phyloP scores from a whole-genome alignment of 2,888 invertebrate species.

The Agrotis segetum region DNA sequence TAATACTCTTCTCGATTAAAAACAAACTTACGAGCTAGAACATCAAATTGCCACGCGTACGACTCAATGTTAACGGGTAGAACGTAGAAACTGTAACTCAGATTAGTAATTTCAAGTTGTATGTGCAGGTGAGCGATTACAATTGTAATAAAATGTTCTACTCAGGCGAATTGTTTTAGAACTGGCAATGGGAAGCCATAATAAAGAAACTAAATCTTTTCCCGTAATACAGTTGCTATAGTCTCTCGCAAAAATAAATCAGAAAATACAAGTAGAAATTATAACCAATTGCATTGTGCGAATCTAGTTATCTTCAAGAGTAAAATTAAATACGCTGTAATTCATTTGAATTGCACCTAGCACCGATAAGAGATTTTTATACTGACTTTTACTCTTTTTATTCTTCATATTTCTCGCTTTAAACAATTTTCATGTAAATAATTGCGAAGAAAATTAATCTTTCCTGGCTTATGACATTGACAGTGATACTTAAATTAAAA shows the following conservation, averaged over 20 bases:
- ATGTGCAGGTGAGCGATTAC: constrained; percentile 3
- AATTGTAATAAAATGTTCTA: constrained; percentile 14
- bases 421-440: background rate
- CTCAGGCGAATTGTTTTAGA: background rate
- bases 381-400: constrained; percentile 47
- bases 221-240: background rate
- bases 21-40: background rate
- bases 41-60: background rate
- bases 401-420: constrained; percentile 34
- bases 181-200: background rate
- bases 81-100: constrained; percentile 14
- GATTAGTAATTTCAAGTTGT: constrained; percentile 28
- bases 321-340: background rate
- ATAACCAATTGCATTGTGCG: background rate
- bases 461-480: constrained; percentile 40
- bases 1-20: background rate
- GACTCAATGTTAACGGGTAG: constrained; percentile 1
- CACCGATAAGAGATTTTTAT: background rate
- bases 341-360: background rate
- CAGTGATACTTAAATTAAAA: constrained; percentile 24
- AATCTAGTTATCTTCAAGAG: background rate
- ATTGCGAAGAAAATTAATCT: constrained; percentile 3
- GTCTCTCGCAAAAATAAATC: background rate
- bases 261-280: too few species aligned
- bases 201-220: background rate